Percentiles rank a stretch among this genome's conserved stretches.
Evolutionary conservation across 1,140 invertebrate genomes (phyloP).

Genomic region (Triops longicaudatus): DNA sequence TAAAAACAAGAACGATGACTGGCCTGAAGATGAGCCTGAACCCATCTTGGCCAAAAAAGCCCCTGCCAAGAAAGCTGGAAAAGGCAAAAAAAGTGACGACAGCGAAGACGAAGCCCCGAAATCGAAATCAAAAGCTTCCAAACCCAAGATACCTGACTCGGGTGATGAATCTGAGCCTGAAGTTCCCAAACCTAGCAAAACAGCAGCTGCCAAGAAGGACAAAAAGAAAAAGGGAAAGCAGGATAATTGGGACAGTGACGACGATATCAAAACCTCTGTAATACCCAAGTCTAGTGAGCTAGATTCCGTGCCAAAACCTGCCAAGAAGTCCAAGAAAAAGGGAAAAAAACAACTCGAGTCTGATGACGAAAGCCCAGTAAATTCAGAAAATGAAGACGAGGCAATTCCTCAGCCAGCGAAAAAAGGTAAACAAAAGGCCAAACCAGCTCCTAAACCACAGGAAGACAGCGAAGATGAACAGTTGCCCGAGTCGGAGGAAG

Average conservation of each 20-base stretch:
- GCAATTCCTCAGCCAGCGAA: constrained; percentile 21
- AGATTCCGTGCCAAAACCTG: background rate
- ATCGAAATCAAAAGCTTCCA: constrained; percentile 21
- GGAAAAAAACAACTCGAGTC: background rate
- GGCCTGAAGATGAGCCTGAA: constrained; percentile 33
- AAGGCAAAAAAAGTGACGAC: constrained; percentile 35
- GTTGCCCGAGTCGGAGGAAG: background rate
- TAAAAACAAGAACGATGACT: constrained; percentile 39
- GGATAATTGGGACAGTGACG: constrained; percentile 20
- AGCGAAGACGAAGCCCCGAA: constrained; percentile 30
- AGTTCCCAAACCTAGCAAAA: background rate
- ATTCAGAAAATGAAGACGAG: constrained; percentile 23
- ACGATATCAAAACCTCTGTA: constrained; percentile 23
- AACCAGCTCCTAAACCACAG: constrained; percentile 38
- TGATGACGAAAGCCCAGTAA: background rate
- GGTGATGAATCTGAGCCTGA: background rate
- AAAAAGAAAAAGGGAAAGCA: constrained; percentile 22
- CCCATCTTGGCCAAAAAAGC: constrained; percentile 17
- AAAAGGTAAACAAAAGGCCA: constrained; percentile 32
- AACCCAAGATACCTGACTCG: background rate
- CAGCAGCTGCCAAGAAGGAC: constrained; percentile 21
- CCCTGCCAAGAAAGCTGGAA: constrained; percentile 21
- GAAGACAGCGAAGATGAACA: constrained; percentile 29
- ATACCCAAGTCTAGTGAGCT: background rate
- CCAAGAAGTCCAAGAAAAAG: background rate